These are phyloP conservation scores for Elysia crispata DNA, from an alignment of 2,888 invertebrate species.

Conservation along the genomic window DNA sequence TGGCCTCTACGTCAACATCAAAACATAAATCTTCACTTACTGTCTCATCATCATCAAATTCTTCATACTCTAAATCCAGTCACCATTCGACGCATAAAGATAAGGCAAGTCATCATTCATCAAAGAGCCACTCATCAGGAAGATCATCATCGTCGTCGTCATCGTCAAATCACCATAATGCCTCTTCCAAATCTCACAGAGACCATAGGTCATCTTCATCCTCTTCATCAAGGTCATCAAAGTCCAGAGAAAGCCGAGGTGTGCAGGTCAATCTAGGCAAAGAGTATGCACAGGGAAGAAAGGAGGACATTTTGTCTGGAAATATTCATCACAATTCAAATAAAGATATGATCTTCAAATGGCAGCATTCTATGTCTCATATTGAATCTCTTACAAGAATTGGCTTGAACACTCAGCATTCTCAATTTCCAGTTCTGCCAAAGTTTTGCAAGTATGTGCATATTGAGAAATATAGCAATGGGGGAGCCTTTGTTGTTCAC, in stretches of 20 bases:
- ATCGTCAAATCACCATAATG: not conserved
- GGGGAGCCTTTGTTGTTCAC: slow-evolving; percentile 93
- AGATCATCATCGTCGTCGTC: slow-evolving; percentile 28
- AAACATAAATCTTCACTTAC: slow-evolving; percentile 5
- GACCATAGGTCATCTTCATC: slow-evolving; percentile 31
- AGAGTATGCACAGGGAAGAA: not conserved
- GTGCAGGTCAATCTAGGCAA: slow-evolving; percentile 23
- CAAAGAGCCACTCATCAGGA: slow-evolving; percentile 5
- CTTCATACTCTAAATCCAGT: not conserved
- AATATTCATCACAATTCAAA: not conserved
- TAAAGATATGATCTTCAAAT: not conserved
- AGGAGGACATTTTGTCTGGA: not conserved
- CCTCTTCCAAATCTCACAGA: not conserved
- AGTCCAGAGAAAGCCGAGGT: slow-evolving; percentile 24
- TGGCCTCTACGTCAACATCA: not conserved
- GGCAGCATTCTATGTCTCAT: not conserved
- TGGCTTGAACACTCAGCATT: slow-evolving; percentile 28
- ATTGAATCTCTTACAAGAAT: slow-evolving; percentile 27
- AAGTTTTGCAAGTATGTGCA: slow-evolving; percentile 81
- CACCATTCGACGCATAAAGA: slow-evolving; percentile 29
- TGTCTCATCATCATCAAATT: not conserved
- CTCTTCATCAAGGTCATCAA: slow-evolving; percentile 27
- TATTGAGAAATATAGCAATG: slow-evolving; percentile 95
- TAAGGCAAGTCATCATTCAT: slow-evolving; percentile 19
- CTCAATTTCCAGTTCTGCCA: slow-evolving; percentile 43